These are phyloP conservation scores for Eupithecia abbreviata DNA, from an alignment of 2,888 invertebrate species.

Conservation along the genomic window DNA sequence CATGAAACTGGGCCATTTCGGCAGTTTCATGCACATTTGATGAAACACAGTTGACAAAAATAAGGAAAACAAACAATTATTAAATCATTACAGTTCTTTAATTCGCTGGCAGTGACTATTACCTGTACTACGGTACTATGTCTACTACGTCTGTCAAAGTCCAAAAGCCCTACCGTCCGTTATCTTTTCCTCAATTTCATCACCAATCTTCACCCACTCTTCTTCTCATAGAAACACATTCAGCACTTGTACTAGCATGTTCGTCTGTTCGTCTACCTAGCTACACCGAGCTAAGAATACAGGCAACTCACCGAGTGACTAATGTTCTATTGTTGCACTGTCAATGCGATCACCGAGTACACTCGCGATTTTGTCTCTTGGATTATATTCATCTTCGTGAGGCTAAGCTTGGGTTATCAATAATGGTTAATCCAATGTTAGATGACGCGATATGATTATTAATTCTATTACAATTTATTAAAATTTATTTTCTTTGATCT, in stretches of 20 bases:
- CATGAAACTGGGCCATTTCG: too few relatives aligned
- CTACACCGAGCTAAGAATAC: constrained; percentile 38
- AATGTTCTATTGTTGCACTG: constrained; percentile 44
- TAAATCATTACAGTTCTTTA: not conserved
- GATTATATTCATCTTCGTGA: constrained; percentile 1
- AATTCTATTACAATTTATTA: not conserved
- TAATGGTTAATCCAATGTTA: not conserved
- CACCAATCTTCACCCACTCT: not conserved
- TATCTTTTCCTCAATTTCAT: not conserved
- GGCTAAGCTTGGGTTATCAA: not conserved
- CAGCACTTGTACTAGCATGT: not conserved
- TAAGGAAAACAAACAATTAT: too few relatives aligned
- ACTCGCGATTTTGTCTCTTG: not conserved
- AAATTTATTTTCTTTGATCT: not conserved
- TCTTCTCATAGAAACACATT: not conserved
- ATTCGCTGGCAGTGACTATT: not conserved
- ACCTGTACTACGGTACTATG: too few relatives aligned
- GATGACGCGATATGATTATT: not conserved
- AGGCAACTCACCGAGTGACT: constrained; percentile 41
- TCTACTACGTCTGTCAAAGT: not conserved
- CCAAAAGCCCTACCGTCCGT: not conserved
- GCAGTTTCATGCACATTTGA: too few relatives aligned
- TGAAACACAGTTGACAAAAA: too few relatives aligned
- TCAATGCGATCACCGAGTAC: constrained; percentile 34
- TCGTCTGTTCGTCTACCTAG: constrained; percentile 16